These are phyloP conservation scores for Turritopsis dohrnii DNA, from an alignment of 30 jellyfish, hydroid and myxozoan genomes.

Conservation along the genomic window DNA sequence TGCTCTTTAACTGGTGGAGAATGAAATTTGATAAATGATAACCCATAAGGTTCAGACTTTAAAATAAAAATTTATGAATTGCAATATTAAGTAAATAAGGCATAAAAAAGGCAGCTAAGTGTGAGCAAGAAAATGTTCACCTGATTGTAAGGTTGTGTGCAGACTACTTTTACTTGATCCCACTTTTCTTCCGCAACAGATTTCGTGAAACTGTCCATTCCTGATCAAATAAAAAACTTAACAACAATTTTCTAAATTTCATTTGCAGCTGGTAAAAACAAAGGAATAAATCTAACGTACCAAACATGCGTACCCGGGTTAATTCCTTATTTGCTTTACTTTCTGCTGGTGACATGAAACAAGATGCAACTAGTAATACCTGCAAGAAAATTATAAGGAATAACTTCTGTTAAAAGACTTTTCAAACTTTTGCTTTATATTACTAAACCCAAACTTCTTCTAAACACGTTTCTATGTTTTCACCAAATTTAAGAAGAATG, in stretches of 20 bases:
- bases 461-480: too few relatives aligned
- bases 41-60: slow-evolving; percentile 79
- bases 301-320: slow-evolving; percentile 83
- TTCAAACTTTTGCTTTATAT: too few relatives aligned
- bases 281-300: too few relatives aligned
- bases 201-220: slow-evolving; percentile 58
- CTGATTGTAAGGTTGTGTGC: slow-evolving; percentile 94
- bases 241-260: too few relatives aligned
- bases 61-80: background rate
- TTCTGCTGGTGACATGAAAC: slow-evolving; percentile 91
- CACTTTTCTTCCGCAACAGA: slow-evolving; percentile 79
- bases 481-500: too few relatives aligned
- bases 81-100: background rate
- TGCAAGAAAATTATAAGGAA: slow-evolving; percentile 25
- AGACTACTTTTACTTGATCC: slow-evolving; percentile 84
- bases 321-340: slow-evolving; percentile 63
- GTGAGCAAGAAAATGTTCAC: slow-evolving; percentile 29
- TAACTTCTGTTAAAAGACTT: too few relatives aligned
- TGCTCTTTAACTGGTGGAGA: slow-evolving; percentile 68
- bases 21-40: slow-evolving; percentile 67
- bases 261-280: too few relatives aligned
- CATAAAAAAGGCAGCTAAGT: background rate
- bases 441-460: too few relatives aligned
- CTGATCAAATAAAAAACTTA: slow-evolving; percentile 18
- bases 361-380: slow-evolving; percentile 84